These are phyloP conservation scores for Hylomyscus alleni DNA, from an alignment of 2,797 vertebrate species.

Conservation along the genomic window DNA sequence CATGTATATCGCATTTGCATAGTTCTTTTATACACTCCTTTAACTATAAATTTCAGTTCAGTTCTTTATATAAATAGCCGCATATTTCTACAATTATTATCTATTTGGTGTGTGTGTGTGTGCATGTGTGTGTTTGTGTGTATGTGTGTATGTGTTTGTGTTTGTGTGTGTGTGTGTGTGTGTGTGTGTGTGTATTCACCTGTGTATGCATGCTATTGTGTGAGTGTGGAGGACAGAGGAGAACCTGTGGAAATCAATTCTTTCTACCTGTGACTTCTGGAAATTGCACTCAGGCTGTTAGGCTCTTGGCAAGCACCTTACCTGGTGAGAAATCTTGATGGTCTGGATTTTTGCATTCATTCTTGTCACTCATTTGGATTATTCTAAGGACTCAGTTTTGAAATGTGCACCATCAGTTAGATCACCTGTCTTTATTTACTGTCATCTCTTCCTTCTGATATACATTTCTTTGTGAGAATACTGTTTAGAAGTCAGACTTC, in stretches of 20 bases:
- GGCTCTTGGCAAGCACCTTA: not conserved
- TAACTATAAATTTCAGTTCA: constrained; percentile 32
- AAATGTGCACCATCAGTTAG: constrained; percentile 6
- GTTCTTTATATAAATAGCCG: constrained; percentile 18
- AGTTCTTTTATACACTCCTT: not conserved
- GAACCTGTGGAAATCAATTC: not conserved
- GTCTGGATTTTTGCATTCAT: not conserved
- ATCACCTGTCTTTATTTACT: constrained; percentile 45
- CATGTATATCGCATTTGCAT: constrained; percentile 27
- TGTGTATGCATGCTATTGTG: not conserved
- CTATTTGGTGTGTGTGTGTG: not conserved
- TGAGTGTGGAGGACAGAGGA: not conserved
- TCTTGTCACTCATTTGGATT: constrained; percentile 61
- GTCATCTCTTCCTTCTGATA: not conserved
- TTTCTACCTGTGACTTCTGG: not conserved
- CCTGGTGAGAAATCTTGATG: not conserved
- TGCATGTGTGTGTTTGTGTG: not conserved
- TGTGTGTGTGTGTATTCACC: not conserved
- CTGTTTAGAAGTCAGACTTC: not conserved
- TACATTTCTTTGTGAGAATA: constrained; percentile 25
- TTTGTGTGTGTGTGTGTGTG: not conserved
- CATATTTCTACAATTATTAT: not conserved
- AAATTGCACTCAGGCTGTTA: not conserved
- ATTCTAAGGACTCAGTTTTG: not conserved
- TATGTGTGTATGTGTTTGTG: not conserved